These are phyloP conservation scores for Myiozetetes cayanensis DNA, from an alignment of 2,113 vertebrate genomes.

Conservation along the genomic window DNA sequence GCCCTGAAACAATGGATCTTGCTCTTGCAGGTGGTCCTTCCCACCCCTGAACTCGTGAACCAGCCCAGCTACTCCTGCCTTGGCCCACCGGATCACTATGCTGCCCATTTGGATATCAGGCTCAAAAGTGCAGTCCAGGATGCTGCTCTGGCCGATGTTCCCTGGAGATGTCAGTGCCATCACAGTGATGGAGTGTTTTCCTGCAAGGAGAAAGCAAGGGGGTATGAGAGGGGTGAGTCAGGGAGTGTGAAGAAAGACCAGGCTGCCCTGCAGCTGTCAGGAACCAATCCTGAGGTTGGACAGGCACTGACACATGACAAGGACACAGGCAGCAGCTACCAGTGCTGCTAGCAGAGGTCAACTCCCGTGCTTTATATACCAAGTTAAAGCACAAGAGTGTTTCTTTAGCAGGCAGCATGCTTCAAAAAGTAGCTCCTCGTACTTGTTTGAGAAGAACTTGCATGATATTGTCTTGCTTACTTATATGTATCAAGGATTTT, in stretches of 20 bases:
- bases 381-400: neutral
- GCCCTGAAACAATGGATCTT: conserved; percentile 42
- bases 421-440: neutral
- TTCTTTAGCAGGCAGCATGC: neutral
- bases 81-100: conserved; percentile 69
- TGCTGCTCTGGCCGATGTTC: conserved; percentile 39
- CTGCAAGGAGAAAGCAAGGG: neutral
- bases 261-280: neutral
- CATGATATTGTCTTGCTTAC: neutral
- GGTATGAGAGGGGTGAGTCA: neutral
- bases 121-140: conserved; percentile 70
- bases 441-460: neutral
- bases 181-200: conserved; percentile 50
- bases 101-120: conserved; percentile 35
- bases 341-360: neutral
- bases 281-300: neutral
- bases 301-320: accelerated
- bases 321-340: neutral
- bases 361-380: accelerated
- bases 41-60: conserved; percentile 68
- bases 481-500: neutral
- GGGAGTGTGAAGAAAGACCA: neutral
- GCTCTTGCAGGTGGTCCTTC: conserved; percentile 55
- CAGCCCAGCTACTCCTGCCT: conserved; percentile 43
- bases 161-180: neutral